Evolutionary conservation across 2,113 vertebrate species (phyloP), one percentile per base, ranked within the genome.

Genomic region (Glareola pratincola): DNA sequence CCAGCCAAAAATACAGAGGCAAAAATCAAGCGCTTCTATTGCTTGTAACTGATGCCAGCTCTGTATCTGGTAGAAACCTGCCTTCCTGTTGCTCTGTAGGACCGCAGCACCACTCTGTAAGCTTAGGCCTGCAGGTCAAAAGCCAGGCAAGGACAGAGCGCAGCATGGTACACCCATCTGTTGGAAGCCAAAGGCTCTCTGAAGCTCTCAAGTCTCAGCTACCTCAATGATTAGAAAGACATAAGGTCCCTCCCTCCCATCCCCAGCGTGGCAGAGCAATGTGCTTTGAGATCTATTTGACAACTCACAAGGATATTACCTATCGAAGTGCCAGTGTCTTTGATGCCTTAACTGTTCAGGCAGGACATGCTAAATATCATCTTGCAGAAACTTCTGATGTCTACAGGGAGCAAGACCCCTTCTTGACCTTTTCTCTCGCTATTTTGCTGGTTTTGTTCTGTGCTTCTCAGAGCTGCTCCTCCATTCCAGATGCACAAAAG

Each of bases 301-400:
- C 67, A 37, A 50, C 68, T 85, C 92, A 37, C 84, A 57, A 87
- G 94, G 92, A 87, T 51, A 94, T 91, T 94, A 90, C 96, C 79
- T 86, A 78, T 88, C 66, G 13, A 93, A 93, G 92, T 91, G 74
- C 74, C 73, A 9, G 14, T 22, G 75, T 39, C 94, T 94, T 94
- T 96, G 94, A 90, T 84, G 91, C 81, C 90, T 94, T 91, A 95
- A 90, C 92, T 84, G 90, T 76, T 94, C 91, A 85, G 94, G 95
- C 88, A 97, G 96, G 93, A 94, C 91, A 95, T 79, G 92, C 96
- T 97, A 94, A 96, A 96, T 95, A 97, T 96, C 94, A 91, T 95
- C 91, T 95, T 88, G 84, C 92, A 95, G 88, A 96, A 94, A 89
- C 94, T 95, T 95, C 96, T 97, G 86, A 90, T 96, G 95, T 94